Evolutionary conservation across 2,888 invertebrate species (phyloP).

Genomic region (Stratiomys singularior): DNA sequence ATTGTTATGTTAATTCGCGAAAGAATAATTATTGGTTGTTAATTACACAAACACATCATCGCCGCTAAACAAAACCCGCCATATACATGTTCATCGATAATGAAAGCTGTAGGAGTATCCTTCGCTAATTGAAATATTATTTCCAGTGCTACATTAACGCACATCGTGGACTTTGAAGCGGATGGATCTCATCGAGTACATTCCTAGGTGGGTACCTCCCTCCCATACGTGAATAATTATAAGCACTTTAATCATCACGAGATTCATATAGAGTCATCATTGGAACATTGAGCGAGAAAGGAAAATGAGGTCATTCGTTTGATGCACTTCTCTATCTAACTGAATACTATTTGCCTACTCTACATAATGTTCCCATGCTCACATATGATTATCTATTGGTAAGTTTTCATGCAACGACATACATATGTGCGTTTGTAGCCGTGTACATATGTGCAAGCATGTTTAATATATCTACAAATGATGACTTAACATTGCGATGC

Average conservation of each 20-base stretch:
- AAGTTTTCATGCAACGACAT: background rate
- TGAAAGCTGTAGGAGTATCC: background rate
- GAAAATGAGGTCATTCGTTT: conserved; percentile 34
- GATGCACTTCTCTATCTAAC: conserved; percentile 14
- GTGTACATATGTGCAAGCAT: background rate
- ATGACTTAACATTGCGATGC: background rate
- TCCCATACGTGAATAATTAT: conserved; percentile 2
- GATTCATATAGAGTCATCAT: background rate
- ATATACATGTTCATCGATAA: background rate
- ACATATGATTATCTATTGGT: background rate
- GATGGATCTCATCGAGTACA: background rate
- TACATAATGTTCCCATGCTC: background rate
- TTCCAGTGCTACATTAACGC: background rate
- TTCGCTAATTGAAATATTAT: conserved; percentile 1
- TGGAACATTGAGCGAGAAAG: background rate
- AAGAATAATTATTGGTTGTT: background rate
- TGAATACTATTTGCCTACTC: conserved; percentile 29
- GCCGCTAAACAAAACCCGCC: too few species aligned
- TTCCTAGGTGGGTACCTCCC: background rate
- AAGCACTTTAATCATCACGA: conserved; percentile 25
- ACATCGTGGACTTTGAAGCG: background rate
- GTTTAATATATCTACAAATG: background rate
- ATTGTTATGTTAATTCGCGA: background rate
- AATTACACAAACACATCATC: background rate
- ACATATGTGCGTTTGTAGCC: background rate